Percentiles rank a stretch among this genome's conserved stretches.
These are phyloP conservation scores for Aphidoletes aphidimyza DNA, from an alignment of 2,888 invertebrate genomes.

Conservation along the genomic window DNA sequence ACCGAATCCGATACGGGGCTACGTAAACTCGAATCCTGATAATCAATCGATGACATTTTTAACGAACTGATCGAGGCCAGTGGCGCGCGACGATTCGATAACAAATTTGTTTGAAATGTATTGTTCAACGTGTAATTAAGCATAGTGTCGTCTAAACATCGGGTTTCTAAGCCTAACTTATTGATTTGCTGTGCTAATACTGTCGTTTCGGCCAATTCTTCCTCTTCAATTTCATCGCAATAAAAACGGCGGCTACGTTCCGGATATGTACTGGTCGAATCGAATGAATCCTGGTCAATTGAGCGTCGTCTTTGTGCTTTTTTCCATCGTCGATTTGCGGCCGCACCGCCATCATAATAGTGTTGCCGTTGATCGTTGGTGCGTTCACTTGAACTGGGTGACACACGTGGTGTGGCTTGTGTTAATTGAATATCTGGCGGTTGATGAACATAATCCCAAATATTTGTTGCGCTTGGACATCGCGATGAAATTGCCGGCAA, in stretches of 20 bases:
- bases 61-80: constrained; percentile 84
- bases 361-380: constrained; percentile 64
- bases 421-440: constrained; percentile 75
- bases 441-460: constrained; percentile 70
- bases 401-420: constrained; percentile 84
- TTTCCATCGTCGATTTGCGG: neutral
- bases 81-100: constrained; percentile 73
- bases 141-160: constrained; percentile 23
- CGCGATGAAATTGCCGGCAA: constrained; percentile 65
- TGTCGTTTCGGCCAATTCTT: constrained; percentile 28
- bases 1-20: constrained; percentile 83
- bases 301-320: constrained; percentile 54
- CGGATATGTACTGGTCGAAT: constrained; percentile 56
- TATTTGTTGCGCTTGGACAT: constrained; percentile 60
- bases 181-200: constrained; percentile 53
- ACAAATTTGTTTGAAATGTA: constrained; percentile 12
- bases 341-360: constrained; percentile 59
- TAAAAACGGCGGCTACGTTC: constrained; percentile 42
- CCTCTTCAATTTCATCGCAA: constrained; percentile 53
- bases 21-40: constrained; percentile 76
- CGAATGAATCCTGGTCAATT: constrained; percentile 55
- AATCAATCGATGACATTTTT: constrained; percentile 75
- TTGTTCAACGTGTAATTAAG: constrained; percentile 24
- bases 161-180: constrained; percentile 5
- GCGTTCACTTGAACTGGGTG: constrained; percentile 79